Evolutionary conservation across 2,888 invertebrate species (phyloP).

Genomic region (Nephrotoma appendiculata): DNA sequence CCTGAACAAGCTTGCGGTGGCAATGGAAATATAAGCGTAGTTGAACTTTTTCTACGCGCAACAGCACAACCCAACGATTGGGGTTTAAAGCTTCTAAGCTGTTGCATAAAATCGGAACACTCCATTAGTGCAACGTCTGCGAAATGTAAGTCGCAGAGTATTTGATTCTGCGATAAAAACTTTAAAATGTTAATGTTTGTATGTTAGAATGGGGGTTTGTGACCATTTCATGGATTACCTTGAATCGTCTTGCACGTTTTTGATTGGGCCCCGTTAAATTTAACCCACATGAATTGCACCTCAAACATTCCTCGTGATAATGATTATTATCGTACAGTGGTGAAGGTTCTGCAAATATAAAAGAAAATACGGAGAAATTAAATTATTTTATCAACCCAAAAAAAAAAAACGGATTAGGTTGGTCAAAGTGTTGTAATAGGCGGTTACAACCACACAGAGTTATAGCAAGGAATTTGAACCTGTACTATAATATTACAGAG

Average conservation of each 20-base stretch:
- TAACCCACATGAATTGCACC: conserved; percentile 89
- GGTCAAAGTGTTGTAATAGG: too few relatives aligned
- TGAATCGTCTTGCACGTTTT: conserved; percentile 51
- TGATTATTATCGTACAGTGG: conserved; percentile 89
- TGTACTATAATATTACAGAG: not conserved
- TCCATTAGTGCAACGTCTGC: conserved; percentile 95
- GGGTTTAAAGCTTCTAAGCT: conserved; percentile 88
- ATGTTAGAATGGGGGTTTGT: not conserved
- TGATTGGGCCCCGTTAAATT: conserved; percentile 85
- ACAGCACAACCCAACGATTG: conserved; percentile 92
- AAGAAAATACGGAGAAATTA: not conserved
- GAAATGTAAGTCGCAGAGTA: conserved; percentile 91
- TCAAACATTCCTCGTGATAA: conserved; percentile 94
- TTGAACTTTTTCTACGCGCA: conserved; percentile 82
- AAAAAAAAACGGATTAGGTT: conserved; percentile 6
- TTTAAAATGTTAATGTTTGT: not conserved
- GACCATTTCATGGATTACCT: conserved; percentile 23
- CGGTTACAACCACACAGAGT: too few relatives aligned
- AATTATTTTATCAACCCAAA: not conserved
- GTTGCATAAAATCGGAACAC: conserved; percentile 95
- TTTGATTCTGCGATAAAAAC: conserved; percentile 53
- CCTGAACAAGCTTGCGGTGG: conserved; percentile 92
- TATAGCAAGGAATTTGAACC: not conserved
- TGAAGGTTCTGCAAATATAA: conserved; percentile 60
- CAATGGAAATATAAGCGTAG: conserved; percentile 83